These are phyloP conservation scores for Stercorarius parasiticus DNA, from an alignment of 2,113 vertebrate genomes.

Conservation along the genomic window DNA sequence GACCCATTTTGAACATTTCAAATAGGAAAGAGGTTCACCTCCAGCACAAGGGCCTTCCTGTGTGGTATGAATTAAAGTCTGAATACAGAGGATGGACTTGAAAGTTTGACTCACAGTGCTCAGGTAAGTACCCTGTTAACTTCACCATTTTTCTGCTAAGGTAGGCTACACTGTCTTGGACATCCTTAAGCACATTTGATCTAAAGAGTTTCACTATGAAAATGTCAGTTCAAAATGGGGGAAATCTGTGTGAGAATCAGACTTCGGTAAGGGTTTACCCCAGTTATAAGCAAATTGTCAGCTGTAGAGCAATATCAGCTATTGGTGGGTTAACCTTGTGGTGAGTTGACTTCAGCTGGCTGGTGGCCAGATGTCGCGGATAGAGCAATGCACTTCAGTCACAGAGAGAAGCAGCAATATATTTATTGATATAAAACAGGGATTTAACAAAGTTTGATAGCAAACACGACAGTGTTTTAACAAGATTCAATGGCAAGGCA, in stretches of 20 bases:
- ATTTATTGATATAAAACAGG: no score
- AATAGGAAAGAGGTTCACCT: neutral
- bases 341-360: no score
- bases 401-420: no score
- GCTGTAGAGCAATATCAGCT: no score
- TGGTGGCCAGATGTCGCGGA: no score
- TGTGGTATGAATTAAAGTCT: neutral
- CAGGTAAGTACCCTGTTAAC: neutral
- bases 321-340: no score
- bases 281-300: neutral
- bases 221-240: neutral
- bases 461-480: no score
- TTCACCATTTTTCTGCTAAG: neutral
- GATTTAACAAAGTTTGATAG: no score
- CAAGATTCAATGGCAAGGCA: no score
- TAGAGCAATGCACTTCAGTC: no score
- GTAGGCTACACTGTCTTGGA: neutral
- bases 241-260: neutral
- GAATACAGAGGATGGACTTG: neutral
- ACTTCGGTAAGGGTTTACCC: neutral
- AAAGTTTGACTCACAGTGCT: neutral
- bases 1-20: neutral
- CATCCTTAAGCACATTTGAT: neutral
- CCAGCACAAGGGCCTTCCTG: accelerated
- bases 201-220: neutral